phyloP scores from a whole-genome alignment of 2,797 vertebrate species.

The Chaetodon trifasciatus region DNA sequence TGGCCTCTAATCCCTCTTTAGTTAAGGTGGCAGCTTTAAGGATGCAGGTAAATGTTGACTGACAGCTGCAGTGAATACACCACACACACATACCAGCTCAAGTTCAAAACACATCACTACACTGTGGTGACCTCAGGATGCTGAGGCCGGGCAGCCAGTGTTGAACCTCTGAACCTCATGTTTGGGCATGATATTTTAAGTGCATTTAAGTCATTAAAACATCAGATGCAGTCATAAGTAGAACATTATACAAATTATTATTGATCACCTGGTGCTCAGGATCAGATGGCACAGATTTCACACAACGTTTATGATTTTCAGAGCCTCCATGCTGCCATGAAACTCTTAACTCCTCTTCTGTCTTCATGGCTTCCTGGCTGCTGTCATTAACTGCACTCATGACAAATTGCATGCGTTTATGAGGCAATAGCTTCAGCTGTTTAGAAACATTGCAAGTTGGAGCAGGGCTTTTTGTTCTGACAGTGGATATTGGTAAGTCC shows the following conservation, averaged over 20 bases:
- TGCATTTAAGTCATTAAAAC: not conserved
- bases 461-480: not conserved
- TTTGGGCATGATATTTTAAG: not conserved
- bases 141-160: not conserved
- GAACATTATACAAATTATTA: no score
- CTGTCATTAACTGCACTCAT: slow-evolving; percentile 4
- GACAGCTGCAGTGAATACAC: slow-evolving; percentile 52
- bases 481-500: slow-evolving; percentile 11
- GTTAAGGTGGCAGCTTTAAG: slow-evolving; percentile 63
- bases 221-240: not conserved
- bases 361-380: not conserved
- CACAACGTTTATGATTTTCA: not conserved
- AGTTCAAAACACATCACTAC: slow-evolving; percentile 26
- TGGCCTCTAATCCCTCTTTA: slow-evolving; percentile 72
- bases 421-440: slow-evolving; percentile 17
- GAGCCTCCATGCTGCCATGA: not conserved
- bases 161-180: not conserved
- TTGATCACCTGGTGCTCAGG: no score
- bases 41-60: slow-evolving; percentile 61
- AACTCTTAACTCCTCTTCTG: not conserved
- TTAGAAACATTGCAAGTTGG: not conserved
- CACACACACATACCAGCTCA: slow-evolving; percentile 13
- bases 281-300: not conserved
- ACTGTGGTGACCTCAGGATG: not conserved
- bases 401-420: slow-evolving; percentile 6